These are phyloP conservation scores for Ochlodes sylvanus DNA, from an alignment of 2,888 invertebrate genomes.

Conservation along the genomic window DNA sequence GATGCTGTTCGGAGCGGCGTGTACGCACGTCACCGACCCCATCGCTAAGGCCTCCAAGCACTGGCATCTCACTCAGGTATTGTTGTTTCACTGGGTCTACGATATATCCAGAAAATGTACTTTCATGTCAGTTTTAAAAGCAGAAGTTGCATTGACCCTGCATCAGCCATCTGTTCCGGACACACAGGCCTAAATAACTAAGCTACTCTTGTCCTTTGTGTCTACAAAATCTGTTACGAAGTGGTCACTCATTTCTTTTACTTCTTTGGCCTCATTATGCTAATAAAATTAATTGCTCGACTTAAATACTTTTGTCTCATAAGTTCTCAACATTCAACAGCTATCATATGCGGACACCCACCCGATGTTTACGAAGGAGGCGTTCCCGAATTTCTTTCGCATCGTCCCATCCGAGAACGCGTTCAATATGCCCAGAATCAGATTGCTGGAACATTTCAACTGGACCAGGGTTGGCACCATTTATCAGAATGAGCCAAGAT, in stretches of 20 bases:
- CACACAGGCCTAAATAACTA: no score
- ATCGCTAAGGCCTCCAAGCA: slow-evolving; percentile 98
- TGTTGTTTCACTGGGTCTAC: background rate
- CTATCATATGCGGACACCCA: slow-evolving; percentile 98
- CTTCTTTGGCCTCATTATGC: no score
- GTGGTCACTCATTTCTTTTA: no score
- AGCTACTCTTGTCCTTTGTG: no score
- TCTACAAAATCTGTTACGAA: no score
- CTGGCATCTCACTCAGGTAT: slow-evolving; percentile 97
- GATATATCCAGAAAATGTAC: no score
- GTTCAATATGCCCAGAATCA: slow-evolving; percentile 96
- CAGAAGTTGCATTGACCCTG: no score
- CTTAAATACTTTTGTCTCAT: background rate
- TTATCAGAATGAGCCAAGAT: slow-evolving; percentile 97
- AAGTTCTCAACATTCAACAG: slow-evolving; percentile 68
- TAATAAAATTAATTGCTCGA: no score
- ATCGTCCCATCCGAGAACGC: slow-evolving; percentile 98
- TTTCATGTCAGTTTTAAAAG: no score
- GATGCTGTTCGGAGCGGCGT: slow-evolving; percentile 98
- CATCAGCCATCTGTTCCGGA: no score
- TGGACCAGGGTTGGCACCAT: slow-evolving; percentile 99
- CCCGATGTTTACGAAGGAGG: slow-evolving; percentile 97
- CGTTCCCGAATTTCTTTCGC: slow-evolving; percentile 98
- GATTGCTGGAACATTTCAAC: slow-evolving; percentile 95
- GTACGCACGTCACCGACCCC: slow-evolving; percentile 98